These are phyloP conservation scores for Euleptes europaea DNA, from an alignment of 2,113 vertebrate genomes.

Conservation along the genomic window DNA sequence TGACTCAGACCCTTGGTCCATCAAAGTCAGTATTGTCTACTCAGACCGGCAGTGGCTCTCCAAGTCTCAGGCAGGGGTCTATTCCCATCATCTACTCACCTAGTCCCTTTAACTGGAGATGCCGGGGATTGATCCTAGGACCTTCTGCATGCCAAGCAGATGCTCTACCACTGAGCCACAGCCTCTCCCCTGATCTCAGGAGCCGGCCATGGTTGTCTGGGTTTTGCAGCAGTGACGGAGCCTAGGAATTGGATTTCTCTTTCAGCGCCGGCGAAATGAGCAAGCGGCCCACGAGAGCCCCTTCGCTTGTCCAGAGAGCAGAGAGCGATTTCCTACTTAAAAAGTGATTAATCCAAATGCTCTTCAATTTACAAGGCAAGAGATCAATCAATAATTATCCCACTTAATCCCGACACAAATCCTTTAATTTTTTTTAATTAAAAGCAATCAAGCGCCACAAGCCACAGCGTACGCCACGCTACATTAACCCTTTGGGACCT, in stretches of 20 bases:
- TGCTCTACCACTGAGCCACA: no score
- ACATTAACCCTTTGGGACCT: constrained; percentile 51
- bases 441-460: constrained; percentile 65
- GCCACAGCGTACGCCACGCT: constrained; percentile 52
- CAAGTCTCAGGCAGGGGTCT: no score
- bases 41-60: no score
- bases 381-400: constrained; percentile 76
- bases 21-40: no score
- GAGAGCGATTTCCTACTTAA: constrained; percentile 68
- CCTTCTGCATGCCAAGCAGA: no score
- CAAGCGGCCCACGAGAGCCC: constrained; percentile 31
- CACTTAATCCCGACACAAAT: constrained; percentile 74
- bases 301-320: constrained; percentile 58
- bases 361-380: constrained; percentile 73
- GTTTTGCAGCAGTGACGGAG: background rate
- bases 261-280: constrained; percentile 35
- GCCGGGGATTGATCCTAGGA: no score
- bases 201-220: no score
- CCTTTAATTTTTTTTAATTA: constrained; percentile 77
- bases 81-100: no score
- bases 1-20: no score
- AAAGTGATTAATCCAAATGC: constrained; percentile 74
- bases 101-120: no score
- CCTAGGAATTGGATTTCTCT: constrained; percentile 40
- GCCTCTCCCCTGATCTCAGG: no score